Evolutionary conservation across 2,113 vertebrate species (phyloP).

Genomic region (Phyllostomus discolor): DNA sequence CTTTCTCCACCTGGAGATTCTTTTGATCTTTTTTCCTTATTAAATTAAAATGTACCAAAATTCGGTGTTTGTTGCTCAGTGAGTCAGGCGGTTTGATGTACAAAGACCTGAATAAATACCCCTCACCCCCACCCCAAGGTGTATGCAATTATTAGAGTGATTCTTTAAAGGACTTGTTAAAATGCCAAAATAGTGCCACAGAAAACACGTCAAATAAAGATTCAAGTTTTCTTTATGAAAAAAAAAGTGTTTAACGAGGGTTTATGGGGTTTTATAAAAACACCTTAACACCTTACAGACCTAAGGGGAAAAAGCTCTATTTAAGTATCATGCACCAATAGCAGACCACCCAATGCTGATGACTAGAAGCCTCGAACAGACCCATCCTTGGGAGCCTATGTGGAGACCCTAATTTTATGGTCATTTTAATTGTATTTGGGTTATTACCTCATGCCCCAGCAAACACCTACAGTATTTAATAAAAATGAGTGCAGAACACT

Average conservation of each 20-base stretch:
- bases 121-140: slow-evolving; percentile 44
- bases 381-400: slow-evolving; percentile 65
- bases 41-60: slow-evolving; percentile 68
- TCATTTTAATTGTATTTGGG: slow-evolving; percentile 78
- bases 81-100: slow-evolving; percentile 64
- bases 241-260: slow-evolving; percentile 78
- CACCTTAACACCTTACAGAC: slow-evolving; percentile 82
- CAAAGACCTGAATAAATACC: slow-evolving; percentile 68
- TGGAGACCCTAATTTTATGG: slow-evolving; percentile 66
- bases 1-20: slow-evolving; percentile 62
- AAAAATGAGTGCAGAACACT: slow-evolving; percentile 67
- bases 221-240: slow-evolving; percentile 78
- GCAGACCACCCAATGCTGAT: slow-evolving; percentile 79
- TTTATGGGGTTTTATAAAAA: slow-evolving; percentile 81
- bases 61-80: slow-evolving; percentile 52
- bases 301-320: slow-evolving; percentile 70
- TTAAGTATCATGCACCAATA: slow-evolving; percentile 73
- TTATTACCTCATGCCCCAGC: slow-evolving; percentile 72
- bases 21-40: slow-evolving; percentile 55
- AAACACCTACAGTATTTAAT: slow-evolving; percentile 72
- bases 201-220: slow-evolving; percentile 75
- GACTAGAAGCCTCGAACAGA: slow-evolving; percentile 74
- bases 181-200: slow-evolving; percentile 75
- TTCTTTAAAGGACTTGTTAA: slow-evolving; percentile 75
- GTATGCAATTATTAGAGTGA: slow-evolving; percentile 76